Conservation (phyloP, 2,888 invertebrate species). For the Gonocerus acuteangulatus region DNA sequence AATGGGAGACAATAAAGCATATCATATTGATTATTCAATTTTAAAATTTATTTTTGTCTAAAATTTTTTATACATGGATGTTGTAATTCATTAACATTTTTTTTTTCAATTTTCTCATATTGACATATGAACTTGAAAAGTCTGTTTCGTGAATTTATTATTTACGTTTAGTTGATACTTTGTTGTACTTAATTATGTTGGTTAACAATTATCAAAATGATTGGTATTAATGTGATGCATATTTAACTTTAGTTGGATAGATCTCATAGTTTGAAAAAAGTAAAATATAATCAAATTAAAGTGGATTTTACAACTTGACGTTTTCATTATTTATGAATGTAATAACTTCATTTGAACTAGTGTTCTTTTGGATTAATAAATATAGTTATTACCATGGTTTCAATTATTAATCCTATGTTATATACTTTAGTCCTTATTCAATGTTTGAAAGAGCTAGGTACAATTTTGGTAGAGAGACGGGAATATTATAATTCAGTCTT, state of each 20-base stretch:
- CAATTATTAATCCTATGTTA: neutral
- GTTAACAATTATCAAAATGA: neutral
- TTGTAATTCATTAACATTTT: neutral
- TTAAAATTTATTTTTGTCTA: constrained; percentile 3
- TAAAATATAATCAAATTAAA: constrained; percentile 13
- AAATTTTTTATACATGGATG: neutral
- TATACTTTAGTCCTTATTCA: too few relatives aligned
- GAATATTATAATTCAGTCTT: too few relatives aligned
- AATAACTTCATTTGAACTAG: neutral
- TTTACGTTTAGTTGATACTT: constrained; percentile 2
- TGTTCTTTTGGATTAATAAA: neutral
- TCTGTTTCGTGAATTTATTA: constrained; percentile 2
- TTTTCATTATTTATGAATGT: neutral
- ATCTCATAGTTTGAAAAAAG: constrained; percentile 17
- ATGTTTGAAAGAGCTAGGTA: too few relatives aligned
- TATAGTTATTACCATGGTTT: neutral
- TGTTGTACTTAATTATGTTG: constrained; percentile 16
- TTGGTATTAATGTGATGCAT: constrained; percentile 18
- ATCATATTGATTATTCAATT: constrained; percentile 1
- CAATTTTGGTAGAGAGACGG: too few relatives aligned
- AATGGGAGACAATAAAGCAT: constrained; percentile 11
- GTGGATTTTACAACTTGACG: neutral
- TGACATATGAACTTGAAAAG: neutral
- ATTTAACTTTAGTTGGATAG: constrained; percentile 23
- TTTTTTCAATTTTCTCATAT: neutral